Conservation (phyloP, 2,113 vertebrate species). For the Zapornia atra region DNA sequence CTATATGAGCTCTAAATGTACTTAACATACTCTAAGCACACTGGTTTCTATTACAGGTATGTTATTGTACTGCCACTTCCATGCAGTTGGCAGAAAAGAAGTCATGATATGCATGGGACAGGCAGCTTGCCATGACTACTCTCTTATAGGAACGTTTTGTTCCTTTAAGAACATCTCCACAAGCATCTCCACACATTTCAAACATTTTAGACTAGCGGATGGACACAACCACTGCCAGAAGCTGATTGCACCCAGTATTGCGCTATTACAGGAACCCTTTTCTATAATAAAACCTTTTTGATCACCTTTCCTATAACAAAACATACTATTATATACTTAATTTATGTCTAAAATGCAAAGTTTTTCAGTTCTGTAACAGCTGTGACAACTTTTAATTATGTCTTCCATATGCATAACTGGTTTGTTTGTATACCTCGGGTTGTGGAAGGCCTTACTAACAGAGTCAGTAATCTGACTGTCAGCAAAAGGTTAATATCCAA, state of each 20-base stretch:
- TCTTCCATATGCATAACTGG: not conserved
- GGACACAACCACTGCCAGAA: not conserved
- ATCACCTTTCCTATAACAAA: not conserved
- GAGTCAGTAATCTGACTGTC: not conserved
- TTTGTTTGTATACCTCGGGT: not conserved
- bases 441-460: not conserved
- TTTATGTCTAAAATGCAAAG: not conserved
- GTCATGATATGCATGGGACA: not conserved
- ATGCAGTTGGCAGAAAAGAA: not conserved
- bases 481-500: not conserved
- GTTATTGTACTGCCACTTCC: not conserved
- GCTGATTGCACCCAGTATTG: not conserved
- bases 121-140: not conserved
- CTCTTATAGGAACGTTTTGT: not conserved
- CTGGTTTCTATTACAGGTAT: not conserved
- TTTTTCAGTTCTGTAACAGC: not conserved
- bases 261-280: not conserved
- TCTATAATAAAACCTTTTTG: not conserved
- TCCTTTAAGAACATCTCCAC: too few species aligned
- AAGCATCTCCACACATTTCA: not conserved
- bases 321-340: not conserved
- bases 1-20: not conserved
- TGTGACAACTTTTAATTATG: not conserved
- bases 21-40: not conserved
- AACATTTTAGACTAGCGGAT: not conserved